Evolutionary conservation across 2,113 vertebrate species (phyloP).

Genomic region (Tenrec ecaudatus): DNA sequence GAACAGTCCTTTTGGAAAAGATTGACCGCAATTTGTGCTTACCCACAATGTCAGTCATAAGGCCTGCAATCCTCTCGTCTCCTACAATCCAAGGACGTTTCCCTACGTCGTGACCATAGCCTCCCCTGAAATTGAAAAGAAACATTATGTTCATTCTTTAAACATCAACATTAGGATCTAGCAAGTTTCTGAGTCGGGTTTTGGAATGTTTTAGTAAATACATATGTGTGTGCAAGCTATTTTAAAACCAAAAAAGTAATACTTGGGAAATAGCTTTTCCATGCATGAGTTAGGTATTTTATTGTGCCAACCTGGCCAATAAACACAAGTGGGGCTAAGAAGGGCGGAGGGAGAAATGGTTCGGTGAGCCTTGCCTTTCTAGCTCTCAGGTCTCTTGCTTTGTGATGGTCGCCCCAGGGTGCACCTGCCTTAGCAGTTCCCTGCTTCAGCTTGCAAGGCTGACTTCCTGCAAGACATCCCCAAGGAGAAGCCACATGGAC

Average conservation of each 20-base stretch:
- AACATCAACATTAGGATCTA: not conserved
- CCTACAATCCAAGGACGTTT: slow-evolving; percentile 93
- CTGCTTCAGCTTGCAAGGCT: too few species aligned
- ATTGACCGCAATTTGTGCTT: slow-evolving; percentile 72
- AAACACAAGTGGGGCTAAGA: too few species aligned
- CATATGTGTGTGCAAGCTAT: not conserved
- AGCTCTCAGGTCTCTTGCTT: too few species aligned
- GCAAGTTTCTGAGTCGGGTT: not conserved
- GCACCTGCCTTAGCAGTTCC: too few species aligned
- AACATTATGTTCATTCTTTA: not conserved
- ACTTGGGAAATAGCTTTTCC: not conserved
- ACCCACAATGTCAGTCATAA: slow-evolving; percentile 94
- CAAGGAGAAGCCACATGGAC: too few species aligned
- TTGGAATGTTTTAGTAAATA: not conserved
- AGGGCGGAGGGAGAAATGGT: too few species aligned
- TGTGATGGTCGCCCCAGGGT: too few species aligned
- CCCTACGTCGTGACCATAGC: slow-evolving; percentile 91
- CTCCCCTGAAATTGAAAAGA: slow-evolving; percentile 88
- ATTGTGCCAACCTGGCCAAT: too few species aligned
- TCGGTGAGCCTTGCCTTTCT: too few species aligned
- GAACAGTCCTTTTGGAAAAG: not conserved
- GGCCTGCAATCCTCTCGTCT: slow-evolving; percentile 90
- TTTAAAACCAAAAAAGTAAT: slow-evolving; percentile 32
- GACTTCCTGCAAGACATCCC: too few species aligned
- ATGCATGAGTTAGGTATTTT: too few species aligned